phyloP scores from a whole-genome alignment of 1,140 invertebrate genomes.

The Steinernema khuongi region DNA sequence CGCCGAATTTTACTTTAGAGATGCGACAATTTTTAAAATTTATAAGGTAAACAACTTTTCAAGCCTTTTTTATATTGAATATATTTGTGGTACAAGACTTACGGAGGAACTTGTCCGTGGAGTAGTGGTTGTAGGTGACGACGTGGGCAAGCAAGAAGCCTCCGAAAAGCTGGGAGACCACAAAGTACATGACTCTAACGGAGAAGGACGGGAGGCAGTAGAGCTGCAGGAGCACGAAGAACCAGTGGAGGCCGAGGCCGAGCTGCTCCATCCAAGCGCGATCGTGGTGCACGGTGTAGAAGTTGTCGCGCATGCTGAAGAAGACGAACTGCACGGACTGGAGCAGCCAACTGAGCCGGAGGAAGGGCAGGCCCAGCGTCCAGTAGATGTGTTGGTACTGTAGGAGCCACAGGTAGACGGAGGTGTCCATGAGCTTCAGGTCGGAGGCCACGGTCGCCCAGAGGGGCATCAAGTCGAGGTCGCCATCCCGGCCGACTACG shows the following conservation, averaged over 20 bases:
- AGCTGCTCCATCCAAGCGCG: constrained; percentile 45
- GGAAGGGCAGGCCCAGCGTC: constrained; percentile 49
- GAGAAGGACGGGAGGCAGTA: constrained; percentile 49
- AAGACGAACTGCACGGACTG: constrained; percentile 54
- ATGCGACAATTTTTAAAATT: neutral
- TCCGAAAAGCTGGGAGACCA: constrained; percentile 49
- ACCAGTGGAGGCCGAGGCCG: constrained; percentile 47
- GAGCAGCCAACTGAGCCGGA: constrained; percentile 54
- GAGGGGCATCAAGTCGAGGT: constrained; percentile 55
- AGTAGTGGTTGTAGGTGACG: constrained; percentile 58
- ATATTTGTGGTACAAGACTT: constrained; percentile 6
- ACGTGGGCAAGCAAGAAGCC: constrained; percentile 56
- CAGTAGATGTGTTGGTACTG: constrained; percentile 58
- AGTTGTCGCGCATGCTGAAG: constrained; percentile 45
- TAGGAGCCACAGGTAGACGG: constrained; percentile 43
- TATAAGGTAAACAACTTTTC: neutral
- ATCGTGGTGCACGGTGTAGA: constrained; percentile 43
- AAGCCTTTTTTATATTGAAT: neutral
- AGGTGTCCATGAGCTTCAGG: constrained; percentile 42
- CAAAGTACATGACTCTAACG: constrained; percentile 42
- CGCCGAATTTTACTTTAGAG: too few species aligned
- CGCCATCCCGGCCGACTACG: constrained; percentile 55
- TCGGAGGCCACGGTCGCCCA: constrained; percentile 55
- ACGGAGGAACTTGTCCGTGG: constrained; percentile 56
- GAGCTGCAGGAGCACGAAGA: constrained; percentile 46